phyloP scores from a whole-genome alignment of 2,888 invertebrate genomes.

The Cheilosia pagana region DNA sequence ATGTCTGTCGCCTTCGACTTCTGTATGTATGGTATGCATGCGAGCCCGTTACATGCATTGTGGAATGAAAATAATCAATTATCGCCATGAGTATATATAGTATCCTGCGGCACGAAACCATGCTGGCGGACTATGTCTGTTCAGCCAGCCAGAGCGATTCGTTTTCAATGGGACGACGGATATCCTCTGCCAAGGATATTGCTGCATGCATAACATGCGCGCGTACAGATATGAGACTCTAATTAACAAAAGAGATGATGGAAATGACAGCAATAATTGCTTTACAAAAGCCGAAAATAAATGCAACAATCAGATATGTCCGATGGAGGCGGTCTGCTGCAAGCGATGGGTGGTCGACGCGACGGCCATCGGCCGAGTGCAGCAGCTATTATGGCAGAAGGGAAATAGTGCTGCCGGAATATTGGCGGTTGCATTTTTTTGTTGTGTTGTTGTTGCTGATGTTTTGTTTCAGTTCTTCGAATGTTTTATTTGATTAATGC shows the following conservation, averaged over 20 bases:
- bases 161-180: slow-evolving; percentile 45
- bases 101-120: slow-evolving; percentile 60
- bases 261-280: slow-evolving; percentile 76
- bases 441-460: slow-evolving; percentile 5
- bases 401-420: slow-evolving; percentile 25
- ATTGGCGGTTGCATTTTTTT: slow-evolving; percentile 58
- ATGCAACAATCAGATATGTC: slow-evolving; percentile 72
- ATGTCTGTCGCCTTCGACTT: slow-evolving; percentile 28
- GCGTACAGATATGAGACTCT: slow-evolving; percentile 59
- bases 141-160: slow-evolving; percentile 39
- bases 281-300: slow-evolving; percentile 75
- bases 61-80: slow-evolving; percentile 70
- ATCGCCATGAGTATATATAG: slow-evolving; percentile 50
- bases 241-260: slow-evolving; percentile 76
- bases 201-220: slow-evolving; percentile 13
- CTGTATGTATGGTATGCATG: neutral
- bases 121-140: slow-evolving; percentile 42
- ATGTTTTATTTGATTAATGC: slow-evolving; percentile 72
- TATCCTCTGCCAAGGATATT: slow-evolving; percentile 55
- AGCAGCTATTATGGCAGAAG: slow-evolving; percentile 1
- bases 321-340: neutral
- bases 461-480: slow-evolving; percentile 48
- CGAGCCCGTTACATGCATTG: slow-evolving; percentile 36
- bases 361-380: neutral
- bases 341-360: slow-evolving; percentile 11